Conservation (phyloP, 2,113 vertebrate genomes). For the Thunnus maccoyii region DNA sequence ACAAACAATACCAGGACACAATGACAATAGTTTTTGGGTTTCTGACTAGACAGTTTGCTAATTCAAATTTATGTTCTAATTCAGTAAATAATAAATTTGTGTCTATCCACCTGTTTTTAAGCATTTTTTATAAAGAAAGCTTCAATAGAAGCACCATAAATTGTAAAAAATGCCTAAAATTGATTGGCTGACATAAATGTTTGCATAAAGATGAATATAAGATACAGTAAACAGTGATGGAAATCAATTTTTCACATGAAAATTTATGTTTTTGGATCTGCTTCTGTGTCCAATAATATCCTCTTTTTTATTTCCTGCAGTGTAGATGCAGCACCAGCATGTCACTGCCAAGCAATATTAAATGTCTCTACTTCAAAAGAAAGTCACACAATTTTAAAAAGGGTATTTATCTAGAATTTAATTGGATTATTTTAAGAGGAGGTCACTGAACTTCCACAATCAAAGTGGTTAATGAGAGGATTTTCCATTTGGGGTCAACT, state of each 20-base stretch:
- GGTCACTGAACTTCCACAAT: not conserved
- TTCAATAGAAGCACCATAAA: not conserved
- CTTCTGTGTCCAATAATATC: not conserved
- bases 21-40: too few relatives aligned
- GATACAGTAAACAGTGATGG: not conserved
- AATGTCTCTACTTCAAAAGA: constrained; percentile 14
- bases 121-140: too few relatives aligned
- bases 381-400: not conserved
- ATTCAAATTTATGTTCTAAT: not conserved
- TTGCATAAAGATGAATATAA: too few relatives aligned
- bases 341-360: not conserved
- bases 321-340: not conserved
- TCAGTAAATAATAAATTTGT: not conserved
- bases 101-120: too few relatives aligned
- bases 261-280: not conserved
- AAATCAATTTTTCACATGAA: too few relatives aligned
- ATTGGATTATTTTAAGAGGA: not conserved
- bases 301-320: not conserved
- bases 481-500: too few relatives aligned
- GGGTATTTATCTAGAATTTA: not conserved
- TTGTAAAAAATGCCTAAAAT: not conserved
- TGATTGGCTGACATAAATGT: too few relatives aligned
- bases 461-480: not conserved
- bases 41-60: too few relatives aligned
- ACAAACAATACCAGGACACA: too few relatives aligned